phyloP scores from a whole-genome alignment of 1,140 invertebrate species.

The Periplaneta americana region DNA sequence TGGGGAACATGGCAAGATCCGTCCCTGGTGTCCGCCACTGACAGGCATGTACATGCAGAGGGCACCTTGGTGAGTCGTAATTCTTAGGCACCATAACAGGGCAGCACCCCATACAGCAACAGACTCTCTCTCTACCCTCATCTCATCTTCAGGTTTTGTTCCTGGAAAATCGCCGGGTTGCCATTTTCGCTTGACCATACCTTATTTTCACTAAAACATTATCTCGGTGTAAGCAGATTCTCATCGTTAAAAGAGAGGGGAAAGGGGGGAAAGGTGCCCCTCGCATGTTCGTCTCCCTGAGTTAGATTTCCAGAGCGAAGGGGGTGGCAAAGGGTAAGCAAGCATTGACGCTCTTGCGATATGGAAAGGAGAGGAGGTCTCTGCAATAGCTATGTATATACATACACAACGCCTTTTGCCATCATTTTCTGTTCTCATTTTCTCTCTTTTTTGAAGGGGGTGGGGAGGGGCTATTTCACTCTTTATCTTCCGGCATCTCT shows the following conservation, averaged over 20 bases:
- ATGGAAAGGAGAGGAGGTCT: neutral
- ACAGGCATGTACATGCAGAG: neutral
- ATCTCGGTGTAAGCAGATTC: constrained; percentile 15
- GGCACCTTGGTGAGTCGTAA: neutral
- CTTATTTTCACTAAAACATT: constrained; percentile 16
- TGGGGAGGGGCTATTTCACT: neutral
- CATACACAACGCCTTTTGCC: neutral
- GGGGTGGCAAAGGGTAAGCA: neutral
- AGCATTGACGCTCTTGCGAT: neutral
- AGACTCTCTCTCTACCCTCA: too few relatives aligned
- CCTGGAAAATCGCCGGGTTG: neutral
- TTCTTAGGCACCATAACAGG: too few relatives aligned
- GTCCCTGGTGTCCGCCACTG: neutral
- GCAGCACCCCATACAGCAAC: too few relatives aligned
- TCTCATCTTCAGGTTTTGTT: neutral
- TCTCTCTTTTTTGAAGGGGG: neutral
- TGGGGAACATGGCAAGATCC: too few relatives aligned
- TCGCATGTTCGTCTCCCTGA: neutral
- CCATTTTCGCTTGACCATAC: neutral
- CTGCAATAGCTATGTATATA: neutral
- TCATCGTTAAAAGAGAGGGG: neutral
- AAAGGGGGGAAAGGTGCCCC: too few relatives aligned
- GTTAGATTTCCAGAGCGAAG: neutral
- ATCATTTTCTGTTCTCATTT: neutral
- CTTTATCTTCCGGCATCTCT: neutral